These are phyloP conservation scores for Clostera curtula DNA, from an alignment of 2,888 invertebrate genomes.

Conservation along the genomic window DNA sequence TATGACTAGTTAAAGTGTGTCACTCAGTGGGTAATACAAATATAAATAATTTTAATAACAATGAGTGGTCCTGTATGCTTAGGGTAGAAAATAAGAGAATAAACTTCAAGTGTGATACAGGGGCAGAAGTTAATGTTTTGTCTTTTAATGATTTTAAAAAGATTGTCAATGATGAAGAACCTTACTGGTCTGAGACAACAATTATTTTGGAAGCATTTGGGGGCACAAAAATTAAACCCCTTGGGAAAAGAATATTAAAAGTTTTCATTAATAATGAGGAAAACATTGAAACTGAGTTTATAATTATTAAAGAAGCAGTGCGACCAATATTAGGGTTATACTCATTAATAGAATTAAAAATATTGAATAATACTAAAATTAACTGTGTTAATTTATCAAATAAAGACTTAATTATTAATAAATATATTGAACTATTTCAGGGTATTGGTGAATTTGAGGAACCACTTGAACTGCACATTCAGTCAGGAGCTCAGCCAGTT, in stretches of 20 bases:
- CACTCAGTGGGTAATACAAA: neutral
- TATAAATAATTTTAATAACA: neutral
- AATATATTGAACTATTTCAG: slow-evolving; percentile 7
- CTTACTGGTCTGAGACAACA: slow-evolving; percentile 3
- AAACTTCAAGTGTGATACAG: slow-evolving; percentile 4
- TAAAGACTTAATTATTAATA: slow-evolving; percentile 1
- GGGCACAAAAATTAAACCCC: slow-evolving; percentile 1
- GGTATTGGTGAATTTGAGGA: slow-evolving; percentile 10
- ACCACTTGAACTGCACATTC: slow-evolving; percentile 10
- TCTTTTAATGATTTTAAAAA: slow-evolving; percentile 1
- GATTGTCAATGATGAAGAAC: slow-evolving; percentile 4
- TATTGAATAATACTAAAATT: slow-evolving; percentile 5
- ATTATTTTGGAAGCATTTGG: slow-evolving; percentile 5
- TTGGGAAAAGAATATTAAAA: slow-evolving; percentile 1
- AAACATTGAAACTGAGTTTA: slow-evolving; percentile 2
- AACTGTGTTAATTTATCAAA: neutral
- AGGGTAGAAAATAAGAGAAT: slow-evolving; percentile 2
- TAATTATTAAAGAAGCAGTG: slow-evolving; percentile 6
- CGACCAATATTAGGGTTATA: slow-evolving; percentile 7
- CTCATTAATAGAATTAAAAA: slow-evolving; percentile 7
- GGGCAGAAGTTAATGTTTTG: slow-evolving; percentile 5
- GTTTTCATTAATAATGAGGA: neutral
- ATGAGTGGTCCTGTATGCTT: neutral
- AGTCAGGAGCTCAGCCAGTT: slow-evolving; percentile 4
- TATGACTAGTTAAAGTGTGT: neutral